phyloP scores from a whole-genome alignment of 2,888 invertebrate genomes.

The Pycnomerus fuliginosus region DNA sequence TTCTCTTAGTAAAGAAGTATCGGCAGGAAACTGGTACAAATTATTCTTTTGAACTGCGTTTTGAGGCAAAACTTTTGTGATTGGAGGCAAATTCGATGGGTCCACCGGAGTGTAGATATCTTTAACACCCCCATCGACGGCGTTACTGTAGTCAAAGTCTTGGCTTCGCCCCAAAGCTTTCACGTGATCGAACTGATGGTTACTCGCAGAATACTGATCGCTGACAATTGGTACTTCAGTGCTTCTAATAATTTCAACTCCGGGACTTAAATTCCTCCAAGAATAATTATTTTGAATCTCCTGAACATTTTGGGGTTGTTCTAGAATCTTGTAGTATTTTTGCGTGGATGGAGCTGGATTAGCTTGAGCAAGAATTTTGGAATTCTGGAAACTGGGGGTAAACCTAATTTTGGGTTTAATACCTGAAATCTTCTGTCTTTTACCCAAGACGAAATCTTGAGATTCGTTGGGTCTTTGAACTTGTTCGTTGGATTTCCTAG shows the following conservation, averaged over 20 bases:
- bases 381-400: constrained; percentile 8
- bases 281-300: constrained; percentile 22
- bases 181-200: constrained; percentile 49
- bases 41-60: neutral
- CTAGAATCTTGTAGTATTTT: constrained; percentile 16
- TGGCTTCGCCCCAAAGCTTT: constrained; percentile 54
- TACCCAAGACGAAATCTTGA: constrained; percentile 17
- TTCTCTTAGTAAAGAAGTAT: constrained; percentile 26
- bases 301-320: constrained; percentile 13
- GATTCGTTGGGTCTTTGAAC: constrained; percentile 18
- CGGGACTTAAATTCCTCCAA: constrained; percentile 43
- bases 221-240: constrained; percentile 26
- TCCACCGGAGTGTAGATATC: no score
- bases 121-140: no score
- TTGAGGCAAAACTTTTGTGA: no score
- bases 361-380: constrained; percentile 15
- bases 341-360: constrained; percentile 17
- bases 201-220: constrained; percentile 4
- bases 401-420: constrained; percentile 23
- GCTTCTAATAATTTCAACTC: constrained; percentile 42
- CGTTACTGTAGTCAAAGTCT: constrained; percentile 54
- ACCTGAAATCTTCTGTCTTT: constrained; percentile 18
- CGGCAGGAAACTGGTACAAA: constrained; percentile 1
- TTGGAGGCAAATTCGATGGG: no score
- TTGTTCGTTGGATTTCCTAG: constrained; percentile 23